phyloP scores from a whole-genome alignment of 2,797 vertebrate species.

The Amniataba percoides region DNA sequence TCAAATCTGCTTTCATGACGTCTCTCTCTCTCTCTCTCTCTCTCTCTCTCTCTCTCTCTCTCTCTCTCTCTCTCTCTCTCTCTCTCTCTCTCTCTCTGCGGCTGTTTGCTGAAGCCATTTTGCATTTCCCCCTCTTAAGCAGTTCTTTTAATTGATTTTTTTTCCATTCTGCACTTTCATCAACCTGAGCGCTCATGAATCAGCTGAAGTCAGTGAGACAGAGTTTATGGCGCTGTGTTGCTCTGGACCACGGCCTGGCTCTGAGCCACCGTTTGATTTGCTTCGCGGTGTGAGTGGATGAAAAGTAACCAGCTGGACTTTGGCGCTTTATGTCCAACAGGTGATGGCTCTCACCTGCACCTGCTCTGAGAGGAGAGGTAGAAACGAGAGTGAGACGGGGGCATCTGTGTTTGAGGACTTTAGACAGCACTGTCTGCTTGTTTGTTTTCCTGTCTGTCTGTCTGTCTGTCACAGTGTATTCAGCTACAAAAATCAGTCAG shows the following conservation, averaged over 20 bases:
- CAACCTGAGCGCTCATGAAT: conserved; percentile 1
- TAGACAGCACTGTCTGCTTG: conserved; percentile 27
- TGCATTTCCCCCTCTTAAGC: conserved; percentile 10
- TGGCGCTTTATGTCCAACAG: conserved; percentile 6
- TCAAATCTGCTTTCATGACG: background rate
- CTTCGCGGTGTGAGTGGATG: conserved; percentile 29
- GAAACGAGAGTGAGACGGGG: conserved; percentile 1
- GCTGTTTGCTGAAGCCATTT: background rate
- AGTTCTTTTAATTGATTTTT: conserved; percentile 7
- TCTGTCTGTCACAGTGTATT: conserved; percentile 37
- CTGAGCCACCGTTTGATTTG: conserved; percentile 34
- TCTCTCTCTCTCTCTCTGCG: conserved; percentile 12
- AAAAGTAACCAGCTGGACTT: conserved; percentile 33
- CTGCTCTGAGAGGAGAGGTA: conserved; percentile 43
- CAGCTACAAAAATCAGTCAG: conserved; percentile 46
- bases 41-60: conserved; percentile 11
- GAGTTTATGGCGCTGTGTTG: background rate
- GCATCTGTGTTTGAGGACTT: conserved; percentile 33
- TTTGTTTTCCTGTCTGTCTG: conserved; percentile 21
- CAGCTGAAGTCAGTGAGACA: background rate
- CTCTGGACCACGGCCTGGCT: conserved; percentile 1
- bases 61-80: conserved; percentile 11
- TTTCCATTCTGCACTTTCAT: background rate
- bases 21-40: conserved; percentile 7
- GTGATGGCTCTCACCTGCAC: conserved; percentile 37